Evolutionary conservation across 2,797 vertebrate genomes (phyloP).

Genomic region (Pantherophis vulpinus): DNA sequence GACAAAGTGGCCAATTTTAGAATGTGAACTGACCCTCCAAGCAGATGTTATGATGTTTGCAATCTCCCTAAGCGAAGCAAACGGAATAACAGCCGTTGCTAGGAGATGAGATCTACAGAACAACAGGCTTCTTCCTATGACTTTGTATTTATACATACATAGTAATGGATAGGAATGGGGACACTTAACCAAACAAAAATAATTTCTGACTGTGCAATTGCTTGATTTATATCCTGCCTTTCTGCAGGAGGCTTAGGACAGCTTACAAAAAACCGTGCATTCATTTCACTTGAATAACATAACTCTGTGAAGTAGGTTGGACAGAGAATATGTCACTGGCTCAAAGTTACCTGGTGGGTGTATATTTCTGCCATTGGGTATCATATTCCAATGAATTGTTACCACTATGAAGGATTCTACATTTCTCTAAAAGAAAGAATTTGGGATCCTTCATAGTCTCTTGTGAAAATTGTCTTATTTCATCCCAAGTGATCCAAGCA

Average conservation of each 20-base stretch:
- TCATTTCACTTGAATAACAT: background rate
- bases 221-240: background rate
- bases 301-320: background rate
- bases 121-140: slow-evolving; percentile 66
- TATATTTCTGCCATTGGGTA: slow-evolving; percentile 37
- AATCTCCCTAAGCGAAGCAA: slow-evolving; percentile 51
- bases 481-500: background rate
- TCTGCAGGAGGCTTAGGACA: background rate
- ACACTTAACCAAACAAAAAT: slow-evolving; percentile 70
- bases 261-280: background rate
- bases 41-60: slow-evolving; percentile 40
- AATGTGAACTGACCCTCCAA: background rate
- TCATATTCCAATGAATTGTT: slow-evolving; percentile 45
- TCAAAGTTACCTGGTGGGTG: background rate
- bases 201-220: slow-evolving; percentile 46
- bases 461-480: background rate
- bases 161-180: background rate
- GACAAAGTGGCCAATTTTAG: background rate
- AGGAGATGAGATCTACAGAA: slow-evolving; percentile 70
- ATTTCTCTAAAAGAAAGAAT: slow-evolving; percentile 33
- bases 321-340: background rate
- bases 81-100: slow-evolving; percentile 72
- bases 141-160: slow-evolving; percentile 1
- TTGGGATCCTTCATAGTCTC: background rate
- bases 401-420: slow-evolving; percentile 39